Evolutionary conservation across 2,888 invertebrate genomes (phyloP).

Genomic region (Hydrotaea cyrtoneurina): DNA sequence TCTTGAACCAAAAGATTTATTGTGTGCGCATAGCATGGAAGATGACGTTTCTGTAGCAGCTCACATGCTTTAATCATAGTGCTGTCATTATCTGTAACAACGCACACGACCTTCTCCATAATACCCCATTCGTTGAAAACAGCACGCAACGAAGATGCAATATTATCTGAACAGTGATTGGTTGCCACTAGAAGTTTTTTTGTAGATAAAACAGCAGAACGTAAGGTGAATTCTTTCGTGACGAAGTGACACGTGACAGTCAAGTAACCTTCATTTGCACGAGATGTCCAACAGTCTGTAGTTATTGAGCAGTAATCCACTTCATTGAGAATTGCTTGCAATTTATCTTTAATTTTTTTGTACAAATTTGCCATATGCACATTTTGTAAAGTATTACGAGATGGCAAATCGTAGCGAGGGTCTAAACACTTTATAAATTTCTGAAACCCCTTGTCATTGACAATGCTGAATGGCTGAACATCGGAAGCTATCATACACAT

Average conservation of each 20-base stretch:
- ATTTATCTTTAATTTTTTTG: constrained; percentile 24
- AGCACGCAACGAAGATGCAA: constrained; percentile 1
- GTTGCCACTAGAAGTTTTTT: not conserved
- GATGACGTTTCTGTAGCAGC: not conserved
- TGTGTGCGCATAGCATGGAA: constrained; percentile 38
- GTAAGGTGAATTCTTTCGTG: constrained; percentile 21
- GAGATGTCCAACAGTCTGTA: no score
- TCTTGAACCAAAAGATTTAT: constrained; percentile 37
- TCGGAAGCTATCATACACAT: constrained; percentile 38
- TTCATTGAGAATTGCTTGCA: constrained; percentile 53
- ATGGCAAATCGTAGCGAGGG: no score
- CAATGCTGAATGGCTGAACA: constrained; percentile 22
- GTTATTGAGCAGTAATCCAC: constrained; percentile 46
- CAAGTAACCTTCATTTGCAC: no score
- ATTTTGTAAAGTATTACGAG: constrained; percentile 70
- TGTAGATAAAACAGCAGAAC: constrained; percentile 37
- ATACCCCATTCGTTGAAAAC: constrained; percentile 12
- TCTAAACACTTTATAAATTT: constrained; percentile 55
- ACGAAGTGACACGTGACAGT: constrained; percentile 38
- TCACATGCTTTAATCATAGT: constrained; percentile 34
- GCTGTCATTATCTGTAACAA: constrained; percentile 29
- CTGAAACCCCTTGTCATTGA: constrained; percentile 29
- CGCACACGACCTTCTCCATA: not conserved
- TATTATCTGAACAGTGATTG: constrained; percentile 19
- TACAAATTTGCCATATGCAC: constrained; percentile 32